phyloP scores from a whole-genome alignment of 2,888 invertebrate genomes.

The Metopia argyrocephala region DNA sequence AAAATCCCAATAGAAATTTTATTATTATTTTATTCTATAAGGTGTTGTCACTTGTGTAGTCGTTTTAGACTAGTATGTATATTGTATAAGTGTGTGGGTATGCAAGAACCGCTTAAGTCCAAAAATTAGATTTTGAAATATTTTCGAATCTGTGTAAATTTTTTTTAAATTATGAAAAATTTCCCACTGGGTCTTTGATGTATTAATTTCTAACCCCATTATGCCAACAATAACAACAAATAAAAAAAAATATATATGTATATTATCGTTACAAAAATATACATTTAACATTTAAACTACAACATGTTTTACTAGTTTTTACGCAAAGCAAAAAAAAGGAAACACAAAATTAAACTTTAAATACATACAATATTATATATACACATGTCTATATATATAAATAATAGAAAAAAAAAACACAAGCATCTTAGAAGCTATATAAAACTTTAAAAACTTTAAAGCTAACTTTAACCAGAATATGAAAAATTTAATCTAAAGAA shows the following conservation, averaged over 20 bases:
- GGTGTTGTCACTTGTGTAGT: too few relatives aligned
- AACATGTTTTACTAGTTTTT: slow-evolving; percentile 66
- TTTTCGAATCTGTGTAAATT: too few relatives aligned
- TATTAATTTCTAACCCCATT: background rate
- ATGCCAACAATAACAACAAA: slow-evolving; percentile 11
- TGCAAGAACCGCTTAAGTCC: too few relatives aligned
- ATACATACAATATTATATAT: background rate
- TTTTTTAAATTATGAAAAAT: too few relatives aligned
- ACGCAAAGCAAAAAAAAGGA: slow-evolving; percentile 52
- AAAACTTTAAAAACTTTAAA: slow-evolving; percentile 31
- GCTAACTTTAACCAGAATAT: slow-evolving; percentile 6
- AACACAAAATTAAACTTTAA: slow-evolving; percentile 2
- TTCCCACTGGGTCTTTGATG: background rate
- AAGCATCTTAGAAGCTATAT: slow-evolving; percentile 16
- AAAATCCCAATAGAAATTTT: too few relatives aligned
- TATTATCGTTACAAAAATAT: slow-evolving; percentile 23
- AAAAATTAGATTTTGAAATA: too few relatives aligned
- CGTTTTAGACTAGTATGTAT: too few relatives aligned
- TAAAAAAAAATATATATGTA: background rate
- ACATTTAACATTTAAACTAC: slow-evolving; percentile 60
- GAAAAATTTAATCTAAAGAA: background rate
- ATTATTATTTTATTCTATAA: too few relatives aligned
- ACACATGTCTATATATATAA: slow-evolving; percentile 7
- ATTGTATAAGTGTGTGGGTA: too few relatives aligned
- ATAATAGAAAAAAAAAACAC: slow-evolving; percentile 26